Conservation (phyloP, 2,113 vertebrate genomes). For the Heteronetta atricapilla region DNA sequence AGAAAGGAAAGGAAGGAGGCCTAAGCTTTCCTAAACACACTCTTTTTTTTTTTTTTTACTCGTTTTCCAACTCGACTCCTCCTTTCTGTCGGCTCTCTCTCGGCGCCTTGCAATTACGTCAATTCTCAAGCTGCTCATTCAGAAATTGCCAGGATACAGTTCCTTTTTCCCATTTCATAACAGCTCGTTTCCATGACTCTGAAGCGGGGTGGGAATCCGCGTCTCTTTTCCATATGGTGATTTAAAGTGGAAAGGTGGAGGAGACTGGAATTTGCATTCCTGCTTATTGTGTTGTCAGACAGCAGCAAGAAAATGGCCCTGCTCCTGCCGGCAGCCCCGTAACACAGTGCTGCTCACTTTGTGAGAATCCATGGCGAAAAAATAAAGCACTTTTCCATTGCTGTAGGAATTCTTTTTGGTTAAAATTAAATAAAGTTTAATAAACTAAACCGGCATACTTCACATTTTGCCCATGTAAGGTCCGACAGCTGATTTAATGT, state of each 20-base stretch:
- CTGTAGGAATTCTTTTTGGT: not conserved
- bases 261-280: not conserved
- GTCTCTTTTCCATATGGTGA: not conserved
- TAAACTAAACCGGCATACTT: not conserved
- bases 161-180: not conserved
- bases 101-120: not conserved
- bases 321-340: not conserved
- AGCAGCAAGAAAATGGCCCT: not conserved
- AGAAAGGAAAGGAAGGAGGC: not conserved
- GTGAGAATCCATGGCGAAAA: not conserved
- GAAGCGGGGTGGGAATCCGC: not conserved
- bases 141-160: not conserved
- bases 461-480: not conserved
- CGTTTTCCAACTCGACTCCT: not conserved
- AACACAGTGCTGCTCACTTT: not conserved
- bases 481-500: not conserved
- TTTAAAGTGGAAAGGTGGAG: not conserved
- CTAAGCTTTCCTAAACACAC: not conserved
- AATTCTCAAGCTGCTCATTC: constrained; percentile 53
- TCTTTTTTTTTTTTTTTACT: not conserved
- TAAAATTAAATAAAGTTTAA: not conserved
- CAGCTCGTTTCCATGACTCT: constrained; percentile 6
- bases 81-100: not conserved
- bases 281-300: not conserved
- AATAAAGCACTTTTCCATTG: not conserved